phyloP scores from a whole-genome alignment of 2,797 vertebrate genomes.

The Delichon dasypus region DNA sequence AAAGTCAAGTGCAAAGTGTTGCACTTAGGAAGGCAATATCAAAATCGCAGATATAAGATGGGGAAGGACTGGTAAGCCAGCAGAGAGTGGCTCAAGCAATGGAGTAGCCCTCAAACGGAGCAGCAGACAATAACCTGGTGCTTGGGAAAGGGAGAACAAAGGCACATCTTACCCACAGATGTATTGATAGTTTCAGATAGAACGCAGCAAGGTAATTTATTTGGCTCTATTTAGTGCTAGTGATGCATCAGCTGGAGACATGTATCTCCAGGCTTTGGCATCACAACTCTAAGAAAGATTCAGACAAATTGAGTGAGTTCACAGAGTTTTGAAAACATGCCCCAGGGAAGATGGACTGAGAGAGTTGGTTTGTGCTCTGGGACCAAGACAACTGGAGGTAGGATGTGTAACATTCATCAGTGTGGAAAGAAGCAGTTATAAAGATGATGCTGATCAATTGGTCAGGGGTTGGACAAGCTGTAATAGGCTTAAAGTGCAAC shows the following conservation, averaged over 20 bases:
- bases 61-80: neutral
- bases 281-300: neutral
- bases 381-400: neutral
- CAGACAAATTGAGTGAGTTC: conserved; percentile 39
- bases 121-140: conserved; percentile 4
- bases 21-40: conserved; percentile 35
- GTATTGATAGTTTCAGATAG: neutral
- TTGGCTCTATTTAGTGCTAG: conserved; percentile 38
- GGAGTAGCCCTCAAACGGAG: conserved; percentile 31
- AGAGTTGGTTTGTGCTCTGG: conserved; percentile 12
- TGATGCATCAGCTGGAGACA: conserved; percentile 16
- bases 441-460: conserved; percentile 3
- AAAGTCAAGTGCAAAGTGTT: conserved; percentile 57
- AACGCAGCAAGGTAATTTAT: conserved; percentile 24
- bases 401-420: neutral
- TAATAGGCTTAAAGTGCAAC: conserved; percentile 28
- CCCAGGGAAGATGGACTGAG: conserved; percentile 17
- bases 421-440: neutral
- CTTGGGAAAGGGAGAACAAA: conserved; percentile 26
- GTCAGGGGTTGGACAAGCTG: neutral
- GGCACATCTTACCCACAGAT: neutral
- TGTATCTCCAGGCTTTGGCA: conserved; percentile 20
- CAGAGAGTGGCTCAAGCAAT: neutral
- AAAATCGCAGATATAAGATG: neutral
- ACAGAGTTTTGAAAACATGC: conserved; percentile 42